Percentiles rank a stretch among this genome's conserved stretches.
Conservation (phyloP, 2,113 vertebrate genomes). For the Seriola quinqueradiata region DNA sequence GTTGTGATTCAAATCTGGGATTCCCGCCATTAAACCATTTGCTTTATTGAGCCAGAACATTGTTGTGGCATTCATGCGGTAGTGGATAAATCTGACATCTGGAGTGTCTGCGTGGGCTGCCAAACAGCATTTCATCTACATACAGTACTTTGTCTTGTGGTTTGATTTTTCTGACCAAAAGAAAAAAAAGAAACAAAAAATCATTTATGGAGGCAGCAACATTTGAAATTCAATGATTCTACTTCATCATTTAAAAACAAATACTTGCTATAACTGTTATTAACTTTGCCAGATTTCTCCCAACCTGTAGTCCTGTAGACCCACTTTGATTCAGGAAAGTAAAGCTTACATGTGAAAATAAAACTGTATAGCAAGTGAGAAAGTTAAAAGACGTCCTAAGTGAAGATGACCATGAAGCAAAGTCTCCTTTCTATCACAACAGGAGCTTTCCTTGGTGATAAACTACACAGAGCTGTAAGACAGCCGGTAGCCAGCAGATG, state of each 20-base stretch:
- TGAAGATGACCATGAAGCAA: background rate
- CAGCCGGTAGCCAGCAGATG: conserved; percentile 74
- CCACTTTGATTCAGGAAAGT: background rate
- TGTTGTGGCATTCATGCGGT: background rate
- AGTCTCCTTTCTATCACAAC: background rate
- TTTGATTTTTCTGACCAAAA: background rate
- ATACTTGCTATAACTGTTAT: background rate
- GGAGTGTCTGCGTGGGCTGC: background rate
- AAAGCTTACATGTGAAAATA: background rate
- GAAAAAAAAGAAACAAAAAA: background rate
- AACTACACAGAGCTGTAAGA: conserved; percentile 40
- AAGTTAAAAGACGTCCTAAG: background rate
- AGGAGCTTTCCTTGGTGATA: background rate
- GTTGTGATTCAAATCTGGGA: conserved; percentile 20
- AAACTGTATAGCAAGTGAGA: background rate
- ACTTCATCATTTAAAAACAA: background rate
- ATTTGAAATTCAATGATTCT: conserved; percentile 4
- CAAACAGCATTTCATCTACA: conserved; percentile 18
- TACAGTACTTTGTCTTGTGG: background rate
- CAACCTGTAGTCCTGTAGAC: too few species aligned
- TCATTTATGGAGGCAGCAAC: background rate
- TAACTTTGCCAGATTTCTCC: background rate
- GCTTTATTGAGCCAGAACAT: background rate
- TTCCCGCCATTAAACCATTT: conserved; percentile 7
- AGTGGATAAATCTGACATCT: conserved; percentile 22